Evolutionary conservation across 2,888 invertebrate species (phyloP), one percentile per base, ranked within the genome.

Genomic region (Clusia tigrina): DNA sequence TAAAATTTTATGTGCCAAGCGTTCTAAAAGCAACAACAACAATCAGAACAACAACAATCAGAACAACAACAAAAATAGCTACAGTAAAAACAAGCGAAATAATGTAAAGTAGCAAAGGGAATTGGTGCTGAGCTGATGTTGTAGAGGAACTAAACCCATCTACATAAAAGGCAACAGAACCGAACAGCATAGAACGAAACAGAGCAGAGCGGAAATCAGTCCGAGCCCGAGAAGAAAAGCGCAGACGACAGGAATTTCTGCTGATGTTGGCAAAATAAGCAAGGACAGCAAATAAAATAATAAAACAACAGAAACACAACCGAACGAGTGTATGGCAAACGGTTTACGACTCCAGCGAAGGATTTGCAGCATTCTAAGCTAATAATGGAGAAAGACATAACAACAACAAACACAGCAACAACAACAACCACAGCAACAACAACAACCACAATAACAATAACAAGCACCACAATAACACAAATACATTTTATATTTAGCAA

Each of bases 1-100:
- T 63, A 63, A 63, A 63, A 63, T 58, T 63, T 60, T 63, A 65
- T 56, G 57, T 60, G 54, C 20, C 46, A 54, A 37, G 59, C n/a
- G 23, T 18, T 26, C n/a, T 12, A 55, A 18, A 51, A 26, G 24
- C 2, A 48, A 58, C 15, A 46, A 26, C 38, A 25, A 38, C 38
- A 57, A 6, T 3, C 1, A 46, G 15, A 46, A 58, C 12, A 51
- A 38, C 51, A 24, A 48, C 48, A 60, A 12, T 6, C 0, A 53
- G 15, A 24, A 1, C 20, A 46, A 46, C 18, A 54, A 22, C 1
- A 60, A 18, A 12, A 42, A 24, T 2, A 25, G 32, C 2, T n/a
- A n/a, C n/a, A n/a, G n/a, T n/a, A n/a, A n/a, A n/a, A n/a, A n/a
- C n/a, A n/a, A 54, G 6, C 18, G 2, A 12, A 10, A 20, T 52